phyloP scores from a whole-genome alignment of 2,888 invertebrate genomes.

The Mermis nigrescens region DNA sequence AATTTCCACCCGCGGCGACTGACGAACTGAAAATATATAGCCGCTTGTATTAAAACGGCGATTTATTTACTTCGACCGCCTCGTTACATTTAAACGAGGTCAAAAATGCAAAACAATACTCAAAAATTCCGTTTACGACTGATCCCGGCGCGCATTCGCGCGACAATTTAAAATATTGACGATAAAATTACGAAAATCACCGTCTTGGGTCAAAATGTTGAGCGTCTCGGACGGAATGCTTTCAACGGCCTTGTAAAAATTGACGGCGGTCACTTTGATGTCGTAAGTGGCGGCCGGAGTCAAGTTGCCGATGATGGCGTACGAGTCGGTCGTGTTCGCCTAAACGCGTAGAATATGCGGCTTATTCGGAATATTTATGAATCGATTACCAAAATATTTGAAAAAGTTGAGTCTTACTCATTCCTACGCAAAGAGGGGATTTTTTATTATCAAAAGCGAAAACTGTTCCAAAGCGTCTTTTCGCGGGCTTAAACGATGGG shows the following conservation, averaged over 20 bases:
- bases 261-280: not conserved
- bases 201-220: not conserved
- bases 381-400: too few relatives aligned
- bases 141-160: not conserved
- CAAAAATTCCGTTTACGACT: not conserved
- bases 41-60: too few relatives aligned
- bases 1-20: not conserved
- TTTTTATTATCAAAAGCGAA: too few relatives aligned
- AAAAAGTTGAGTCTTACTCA: too few relatives aligned
- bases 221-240: not conserved
- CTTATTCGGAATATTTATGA: too few relatives aligned
- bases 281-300: not conserved
- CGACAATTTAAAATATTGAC: not conserved
- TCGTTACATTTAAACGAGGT: too few relatives aligned
- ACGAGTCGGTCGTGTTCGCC: not conserved
- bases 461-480: too few relatives aligned
- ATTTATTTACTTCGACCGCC: too few relatives aligned
- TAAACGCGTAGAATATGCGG: not conserved
- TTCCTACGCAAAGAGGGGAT: too few relatives aligned
- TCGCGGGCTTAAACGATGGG: too few relatives aligned
- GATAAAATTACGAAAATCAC: too few relatives aligned
- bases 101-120: not conserved
- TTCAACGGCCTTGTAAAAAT: not conserved
- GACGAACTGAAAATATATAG: slow-evolving; percentile 2
- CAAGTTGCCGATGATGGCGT: not conserved